A percentile compares a stretch with the other conserved stretches of the same genome.
phyloP scores from a whole-genome alignment of 2,797 vertebrate genomes.

The Ctenosaura bakeri region DNA sequence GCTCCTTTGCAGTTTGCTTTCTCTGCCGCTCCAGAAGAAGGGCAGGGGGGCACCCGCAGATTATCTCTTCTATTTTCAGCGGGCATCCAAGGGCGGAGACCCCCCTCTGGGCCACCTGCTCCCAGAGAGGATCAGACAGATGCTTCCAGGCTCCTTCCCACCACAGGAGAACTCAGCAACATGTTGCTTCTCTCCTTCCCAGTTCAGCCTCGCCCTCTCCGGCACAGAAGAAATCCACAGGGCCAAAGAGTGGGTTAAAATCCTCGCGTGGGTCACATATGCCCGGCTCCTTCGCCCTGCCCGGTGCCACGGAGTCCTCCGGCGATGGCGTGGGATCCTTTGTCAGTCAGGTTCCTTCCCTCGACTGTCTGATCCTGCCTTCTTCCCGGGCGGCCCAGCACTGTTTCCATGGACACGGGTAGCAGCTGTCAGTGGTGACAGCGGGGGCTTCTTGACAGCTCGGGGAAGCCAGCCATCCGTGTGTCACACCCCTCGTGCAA shows the following conservation, averaged over 20 bases:
- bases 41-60: no score
- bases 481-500: neutral
- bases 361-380: neutral
- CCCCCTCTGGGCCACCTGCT: neutral
- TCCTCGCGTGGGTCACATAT: neutral
- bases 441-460: slow-evolving; percentile 14
- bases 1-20: neutral
- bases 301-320: neutral
- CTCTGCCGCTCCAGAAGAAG: neutral
- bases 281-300: neutral
- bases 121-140: neutral
- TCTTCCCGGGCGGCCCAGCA: slow-evolving; percentile 4
- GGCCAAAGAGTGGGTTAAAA: neutral
- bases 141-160: neutral
- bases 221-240: neutral
- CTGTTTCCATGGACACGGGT: slow-evolving; percentile 46
- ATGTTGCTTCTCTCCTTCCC: neutral
- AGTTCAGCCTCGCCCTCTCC: neutral
- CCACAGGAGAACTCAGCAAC: neutral
- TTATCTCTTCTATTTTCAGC: neutral
- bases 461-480: neutral
- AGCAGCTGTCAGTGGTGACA: slow-evolving; percentile 31
- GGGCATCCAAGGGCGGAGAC: neutral
- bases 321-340: neutral
- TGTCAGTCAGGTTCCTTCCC: slow-evolving; percentile 17